A percentile compares a stretch with the other conserved stretches of the same genome.
These are phyloP conservation scores for Lutraria lutraria DNA, from an alignment of 2,888 invertebrate genomes.

Conservation along the genomic window DNA sequence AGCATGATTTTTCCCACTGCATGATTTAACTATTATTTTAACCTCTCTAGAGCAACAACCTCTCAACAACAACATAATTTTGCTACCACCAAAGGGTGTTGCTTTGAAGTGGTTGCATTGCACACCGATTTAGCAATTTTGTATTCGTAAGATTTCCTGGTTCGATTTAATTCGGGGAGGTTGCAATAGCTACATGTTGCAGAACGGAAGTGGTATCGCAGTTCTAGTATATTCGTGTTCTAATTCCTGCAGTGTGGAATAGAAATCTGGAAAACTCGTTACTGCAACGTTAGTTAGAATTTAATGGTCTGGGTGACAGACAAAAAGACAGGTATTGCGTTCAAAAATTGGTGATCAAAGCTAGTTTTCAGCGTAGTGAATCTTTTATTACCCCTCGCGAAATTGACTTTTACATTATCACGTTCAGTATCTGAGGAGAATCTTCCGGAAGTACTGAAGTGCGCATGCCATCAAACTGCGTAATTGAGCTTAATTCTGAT, in stretches of 20 bases:
- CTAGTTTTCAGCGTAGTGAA: constrained; percentile 49
- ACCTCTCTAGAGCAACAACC: too few relatives aligned
- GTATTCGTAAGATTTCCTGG: too few relatives aligned
- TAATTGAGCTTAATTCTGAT: constrained; percentile 16
- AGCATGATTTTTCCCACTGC: too few relatives aligned
- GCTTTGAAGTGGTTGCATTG: too few relatives aligned
- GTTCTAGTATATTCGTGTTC: background rate
- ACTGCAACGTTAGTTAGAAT: constrained; percentile 60
- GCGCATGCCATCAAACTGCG: constrained; percentile 1
- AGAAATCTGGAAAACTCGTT: constrained; percentile 59
- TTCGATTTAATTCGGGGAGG: too few relatives aligned
- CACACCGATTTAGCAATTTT: too few relatives aligned
- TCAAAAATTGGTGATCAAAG: constrained; percentile 66
- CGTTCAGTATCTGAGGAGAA: background rate
- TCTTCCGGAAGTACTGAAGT: background rate
- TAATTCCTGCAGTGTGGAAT: background rate
- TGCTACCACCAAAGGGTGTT: too few relatives aligned
- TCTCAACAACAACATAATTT: too few relatives aligned
- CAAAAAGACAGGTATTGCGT: constrained; percentile 63
- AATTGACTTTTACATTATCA: constrained; percentile 70
- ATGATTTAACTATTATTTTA: too few relatives aligned
- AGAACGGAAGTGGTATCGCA: background rate
- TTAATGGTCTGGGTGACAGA: constrained; percentile 66
- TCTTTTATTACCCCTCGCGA: constrained; percentile 62
- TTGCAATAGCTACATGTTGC: too few relatives aligned